Evolutionary conservation across 2,888 invertebrate genomes (phyloP), one percentile per base, ranked within the genome.

Genomic region (Cyrtodaria siliqua): DNA sequence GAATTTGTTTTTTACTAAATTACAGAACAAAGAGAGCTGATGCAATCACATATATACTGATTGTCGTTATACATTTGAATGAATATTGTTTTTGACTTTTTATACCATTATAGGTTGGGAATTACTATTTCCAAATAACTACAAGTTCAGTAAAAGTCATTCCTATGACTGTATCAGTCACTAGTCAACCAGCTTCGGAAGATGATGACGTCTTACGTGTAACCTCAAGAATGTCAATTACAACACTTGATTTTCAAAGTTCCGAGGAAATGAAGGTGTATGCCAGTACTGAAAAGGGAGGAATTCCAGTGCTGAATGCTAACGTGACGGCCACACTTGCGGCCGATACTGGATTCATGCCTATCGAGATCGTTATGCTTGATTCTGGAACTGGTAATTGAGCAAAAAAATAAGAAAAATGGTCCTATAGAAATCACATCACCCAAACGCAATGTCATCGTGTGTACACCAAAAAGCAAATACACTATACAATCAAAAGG

Each of bases 331-430:
- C 33, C 16, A n/a, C 57, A 18, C 49, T 66, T 0, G 24, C 23
- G 0, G 66, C 42, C 47, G 26, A 50, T n/a, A 16, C 49, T 23
- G 26, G 20, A 2, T 62, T 62, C 26, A 27, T 24, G 2, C 62
- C 62, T 1, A 16, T 33, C 20, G n/a, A n/a, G 3, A 6, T 62
- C 1, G 29, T 20, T 12, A 18, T 66, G 6, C 66, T 33, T 12
- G 66, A 66, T 56, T 4, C 47, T 8, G 66, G 66, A 27, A 47
- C 12, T 24, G 66, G 66, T 66, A n/a, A n/a, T n/a, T n/a, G n/a
- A n/a, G n/a, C n/a, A n/a, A n/a, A n/a, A n/a, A n/a, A n/a, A n/a
- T n/a, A n/a, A n/a, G n/a, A n/a, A n/a, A n/a, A n/a, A n/a, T n/a
- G n/a, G n/a, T n/a, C n/a, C n/a, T n/a, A n/a, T n/a, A n/a, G n/a